Base-by-base conservation (phyloP, 2,113 vertebrate species). In the Athene noctua region DNA sequence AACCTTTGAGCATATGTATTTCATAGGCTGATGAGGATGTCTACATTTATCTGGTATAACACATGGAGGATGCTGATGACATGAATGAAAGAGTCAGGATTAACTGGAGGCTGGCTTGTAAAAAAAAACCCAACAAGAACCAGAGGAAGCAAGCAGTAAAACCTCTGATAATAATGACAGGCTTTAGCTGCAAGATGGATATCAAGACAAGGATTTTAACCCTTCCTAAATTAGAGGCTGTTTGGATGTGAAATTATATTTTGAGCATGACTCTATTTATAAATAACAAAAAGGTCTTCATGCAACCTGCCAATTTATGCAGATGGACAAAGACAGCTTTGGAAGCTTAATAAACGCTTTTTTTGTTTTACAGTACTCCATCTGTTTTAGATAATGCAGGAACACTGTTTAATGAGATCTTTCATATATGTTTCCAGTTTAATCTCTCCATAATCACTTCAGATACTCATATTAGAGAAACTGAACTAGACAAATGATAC, bases 301-400 rank as follows among this genome's bases (percentile, higher is more conserved):
- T 68, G 67, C 82, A 84, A 94, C 80, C 61, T 92, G 86, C 91
- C 91, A 94, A 72, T 94, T 94, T 94, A 80, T 12, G 9, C 94
- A 95, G 77, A 95, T 86, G 88, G 87, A 94, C 27, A 23, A 95
- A 94, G 70, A 92, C 70, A 87, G 62, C 70, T 90, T 94, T 96
- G 59, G 63, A 93, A 34, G 70, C 87, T 82, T 70, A 92, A 93
- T 79, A 92, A 96, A 75, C 30, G 15, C 61, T 44, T 68, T 93
- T 61, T 86, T 95, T 96, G 80, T 74, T 86, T 58, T 67, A 86
- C 58, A 95, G 21, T 80, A 63, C 62, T 58, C 94, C 91, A 95
- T 89, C 87, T 97, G 93, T 92, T 97, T 95, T 72, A 96, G 73
- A 92, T 94, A 95, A 77, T 85, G 36, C 47, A 96, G 73, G 86